Conservation (phyloP, 2,797 vertebrate species). For the Smutsia temminckii region DNA sequence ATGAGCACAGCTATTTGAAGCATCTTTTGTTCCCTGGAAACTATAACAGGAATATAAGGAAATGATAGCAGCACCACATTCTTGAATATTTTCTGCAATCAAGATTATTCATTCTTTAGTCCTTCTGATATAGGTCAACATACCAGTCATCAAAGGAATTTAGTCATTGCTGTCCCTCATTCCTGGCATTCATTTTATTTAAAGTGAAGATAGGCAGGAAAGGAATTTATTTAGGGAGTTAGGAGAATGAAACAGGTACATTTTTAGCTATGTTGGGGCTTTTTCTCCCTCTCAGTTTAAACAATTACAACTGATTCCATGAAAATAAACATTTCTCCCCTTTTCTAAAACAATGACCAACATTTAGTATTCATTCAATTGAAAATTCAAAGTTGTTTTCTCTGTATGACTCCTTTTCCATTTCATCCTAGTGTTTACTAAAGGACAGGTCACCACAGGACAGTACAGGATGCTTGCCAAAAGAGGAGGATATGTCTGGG, state of each 20-base stretch:
- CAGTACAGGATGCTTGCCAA: slow-evolving; percentile 98
- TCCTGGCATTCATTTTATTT: slow-evolving; percentile 53
- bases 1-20: slow-evolving; percentile 7
- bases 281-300: slow-evolving; percentile 39
- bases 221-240: slow-evolving; percentile 25
- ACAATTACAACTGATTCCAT: neutral
- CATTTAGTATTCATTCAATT: slow-evolving; percentile 30
- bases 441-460: slow-evolving; percentile 97
- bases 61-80: neutral
- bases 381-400: neutral
- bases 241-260: slow-evolving; percentile 12
- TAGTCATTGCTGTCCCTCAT: neutral
- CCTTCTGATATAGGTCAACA: neutral
- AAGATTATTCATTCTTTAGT: neutral
- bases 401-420: slow-evolving; percentile 69
- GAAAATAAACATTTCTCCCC: slow-evolving; percentile 34
- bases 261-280: slow-evolving; percentile 47
- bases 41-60: neutral
- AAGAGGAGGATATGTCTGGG: slow-evolving; percentile 97
- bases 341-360: slow-evolving; percentile 22
- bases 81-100: neutral
- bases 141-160: slow-evolving; percentile 31
- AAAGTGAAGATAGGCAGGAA: neutral
- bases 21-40: slow-evolving; percentile 44
- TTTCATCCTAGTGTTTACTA: slow-evolving; percentile 93